Base-by-base conservation (phyloP, 2,797 vertebrate species). In the Paguma larvata region DNA sequence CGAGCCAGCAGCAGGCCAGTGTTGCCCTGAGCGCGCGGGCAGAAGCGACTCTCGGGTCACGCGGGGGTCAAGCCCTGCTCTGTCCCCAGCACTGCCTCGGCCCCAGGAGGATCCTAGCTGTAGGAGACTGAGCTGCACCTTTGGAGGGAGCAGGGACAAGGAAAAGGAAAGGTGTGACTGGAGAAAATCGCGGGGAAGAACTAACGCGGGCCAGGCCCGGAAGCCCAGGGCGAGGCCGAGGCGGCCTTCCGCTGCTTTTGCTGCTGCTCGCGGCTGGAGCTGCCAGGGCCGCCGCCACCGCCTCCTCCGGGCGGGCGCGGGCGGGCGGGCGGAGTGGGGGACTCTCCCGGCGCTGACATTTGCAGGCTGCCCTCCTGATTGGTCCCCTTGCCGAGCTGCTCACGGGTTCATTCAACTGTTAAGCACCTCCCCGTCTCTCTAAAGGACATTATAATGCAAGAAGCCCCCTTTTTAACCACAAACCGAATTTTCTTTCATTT, bases 361-460 rank as follows among this genome's bases (percentile, higher is more conserved):
- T 99, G 98, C 99, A 99, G 99, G 98, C 99, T 99, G 99, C 98
- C 94, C 98, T 99, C 99, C 99, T 99, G 99, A 99, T 99, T 99
- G 99, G 99, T 99, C 99, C 99, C 99, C 97, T 99, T 99, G 99
- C 99, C 99, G 99, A 99, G 99, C 99, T 99, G 99, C 99, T 99
- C 99, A 99, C 99, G 99, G 98, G 99, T 99, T 99, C 99, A 99
- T 99, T 99, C 99, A 99, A 99, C 99, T 99, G 99, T 99, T 99
- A 99, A 99, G 99, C 99, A 99, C 99, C 99, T 99, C 99, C 99
- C 99, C 99, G 98, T 99, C 99, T 99, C 99, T 99, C 99, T 99
- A 99, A 99, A 99, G 99, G 99, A 99, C 99, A 99, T 99, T 99
- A 99, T 99, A 99, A 99, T 99, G 99, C 99, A 99, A 99, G 99